These are phyloP conservation scores for Benitochromis conjunctus DNA, from an alignment of 2,113 vertebrate genomes.

Conservation along the genomic window DNA sequence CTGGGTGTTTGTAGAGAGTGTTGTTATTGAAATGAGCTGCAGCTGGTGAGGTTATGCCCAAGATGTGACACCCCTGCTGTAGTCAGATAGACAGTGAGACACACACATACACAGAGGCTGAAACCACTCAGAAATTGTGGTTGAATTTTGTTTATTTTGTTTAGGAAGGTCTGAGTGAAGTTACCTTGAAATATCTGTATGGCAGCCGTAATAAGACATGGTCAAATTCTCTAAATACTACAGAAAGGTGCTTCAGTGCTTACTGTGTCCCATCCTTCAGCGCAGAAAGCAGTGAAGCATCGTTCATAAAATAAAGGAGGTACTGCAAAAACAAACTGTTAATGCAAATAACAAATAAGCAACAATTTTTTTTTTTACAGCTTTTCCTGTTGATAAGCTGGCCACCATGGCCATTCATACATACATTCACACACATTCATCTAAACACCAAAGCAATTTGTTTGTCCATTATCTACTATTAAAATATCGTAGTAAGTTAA, in stretches of 20 bases:
- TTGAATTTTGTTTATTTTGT: neutral
- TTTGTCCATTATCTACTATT: neutral
- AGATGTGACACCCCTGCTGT: neutral
- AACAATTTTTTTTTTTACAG: neutral
- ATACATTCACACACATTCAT: neutral
- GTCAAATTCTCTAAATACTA: neutral
- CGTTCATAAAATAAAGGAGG: neutral
- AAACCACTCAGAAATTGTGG: neutral
- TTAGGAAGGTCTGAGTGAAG: neutral
- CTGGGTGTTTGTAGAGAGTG: neutral
- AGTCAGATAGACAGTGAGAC: neutral
- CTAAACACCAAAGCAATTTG: neutral
- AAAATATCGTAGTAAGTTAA: neutral
- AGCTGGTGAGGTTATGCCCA: neutral
- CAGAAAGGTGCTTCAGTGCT: neutral
- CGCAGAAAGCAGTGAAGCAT: neutral
- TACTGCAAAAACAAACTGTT: neutral
- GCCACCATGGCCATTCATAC: neutral
- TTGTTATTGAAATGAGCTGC: neutral
- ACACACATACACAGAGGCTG: neutral
- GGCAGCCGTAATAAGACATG: neutral
- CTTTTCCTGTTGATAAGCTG: neutral
- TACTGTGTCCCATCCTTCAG: neutral
- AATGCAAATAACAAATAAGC: neutral
- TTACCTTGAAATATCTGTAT: neutral